A percentile compares a stretch with the other conserved stretches of the same genome.
Evolutionary conservation across 2,797 vertebrate genomes (phyloP).

Genomic region (Danio jaintianensis): DNA sequence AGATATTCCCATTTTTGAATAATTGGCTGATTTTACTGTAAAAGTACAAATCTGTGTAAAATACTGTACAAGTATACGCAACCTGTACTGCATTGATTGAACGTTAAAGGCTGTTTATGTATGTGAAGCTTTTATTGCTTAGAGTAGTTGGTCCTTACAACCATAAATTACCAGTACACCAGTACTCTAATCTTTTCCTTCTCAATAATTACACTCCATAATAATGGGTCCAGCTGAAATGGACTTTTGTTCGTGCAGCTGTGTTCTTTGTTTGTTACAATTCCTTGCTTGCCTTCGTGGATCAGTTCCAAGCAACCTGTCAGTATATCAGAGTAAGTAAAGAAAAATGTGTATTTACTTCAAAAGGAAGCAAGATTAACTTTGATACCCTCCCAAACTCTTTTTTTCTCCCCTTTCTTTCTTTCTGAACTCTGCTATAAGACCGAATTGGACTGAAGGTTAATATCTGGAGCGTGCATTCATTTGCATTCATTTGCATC

Average conservation of each 20-base stretch:
- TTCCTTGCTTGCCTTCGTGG: constrained; percentile 41
- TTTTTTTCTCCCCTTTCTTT: neutral
- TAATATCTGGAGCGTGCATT: constrained; percentile 49
- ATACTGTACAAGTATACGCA: constrained; percentile 52
- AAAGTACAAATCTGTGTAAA: too few species aligned
- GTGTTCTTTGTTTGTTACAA: constrained; percentile 55
- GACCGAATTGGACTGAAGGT: constrained; percentile 52
- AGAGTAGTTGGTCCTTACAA: constrained; percentile 46
- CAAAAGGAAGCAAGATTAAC: constrained; percentile 41
- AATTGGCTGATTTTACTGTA: constrained; percentile 13
- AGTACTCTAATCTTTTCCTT: constrained; percentile 30
- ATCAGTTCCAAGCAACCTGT: constrained; percentile 40
- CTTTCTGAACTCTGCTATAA: constrained; percentile 52
- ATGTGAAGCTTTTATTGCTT: constrained; percentile 48
- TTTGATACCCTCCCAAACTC: constrained; percentile 29
- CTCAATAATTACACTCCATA: constrained; percentile 57
- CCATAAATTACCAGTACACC: constrained; percentile 48
- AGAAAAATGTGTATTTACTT: constrained; percentile 52
- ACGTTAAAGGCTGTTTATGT: constrained; percentile 39
- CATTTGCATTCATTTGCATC: constrained; percentile 57
- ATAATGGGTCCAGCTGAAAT: constrained; percentile 59
- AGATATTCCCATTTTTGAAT: neutral
- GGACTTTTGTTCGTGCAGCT: constrained; percentile 49
- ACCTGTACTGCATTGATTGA: constrained; percentile 51
- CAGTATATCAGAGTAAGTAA: constrained; percentile 33